A percentile compares a stretch with the other conserved stretches of the same genome.
These are phyloP conservation scores for Lepus europaeus DNA, from an alignment of 2,113 vertebrate species.

Conservation along the genomic window DNA sequence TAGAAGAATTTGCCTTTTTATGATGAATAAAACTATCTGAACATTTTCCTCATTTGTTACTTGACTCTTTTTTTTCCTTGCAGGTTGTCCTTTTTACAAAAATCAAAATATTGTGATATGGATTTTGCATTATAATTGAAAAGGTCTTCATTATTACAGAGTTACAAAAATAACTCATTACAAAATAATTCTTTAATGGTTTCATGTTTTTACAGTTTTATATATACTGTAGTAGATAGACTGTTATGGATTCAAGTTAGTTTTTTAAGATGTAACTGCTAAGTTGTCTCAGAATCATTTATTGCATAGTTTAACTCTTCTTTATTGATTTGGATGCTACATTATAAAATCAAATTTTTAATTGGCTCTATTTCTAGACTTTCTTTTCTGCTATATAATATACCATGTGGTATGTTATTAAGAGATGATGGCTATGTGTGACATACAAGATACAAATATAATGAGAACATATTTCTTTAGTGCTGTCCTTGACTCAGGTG, in stretches of 20 bases:
- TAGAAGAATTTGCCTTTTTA: background rate
- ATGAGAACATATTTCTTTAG: slow-evolving; percentile 28
- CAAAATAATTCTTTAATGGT: background rate
- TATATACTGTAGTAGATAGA: background rate
- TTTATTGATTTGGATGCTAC: slow-evolving; percentile 47
- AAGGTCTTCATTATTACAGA: background rate
- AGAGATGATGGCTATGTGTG: background rate
- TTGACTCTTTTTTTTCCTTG: background rate
- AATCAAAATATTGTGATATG: background rate
- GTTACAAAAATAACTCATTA: slow-evolving; percentile 25
- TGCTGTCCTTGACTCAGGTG: slow-evolving; percentile 15
- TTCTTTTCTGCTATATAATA: slow-evolving; percentile 4
- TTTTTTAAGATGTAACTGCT: background rate
- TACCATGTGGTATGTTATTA: background rate
- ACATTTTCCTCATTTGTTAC: background rate
- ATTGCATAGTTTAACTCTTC: background rate
- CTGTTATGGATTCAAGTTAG: background rate
- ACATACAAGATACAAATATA: background rate
- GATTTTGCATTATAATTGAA: background rate
- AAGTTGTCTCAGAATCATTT: background rate
- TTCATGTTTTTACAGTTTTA: slow-evolving; percentile 18
- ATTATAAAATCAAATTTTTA: slow-evolving; percentile 39
- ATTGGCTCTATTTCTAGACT: slow-evolving; percentile 28
- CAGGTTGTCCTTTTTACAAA: background rate
- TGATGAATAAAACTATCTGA: background rate